Percentiles rank a stretch among this genome's conserved stretches.
phyloP scores from a whole-genome alignment of 2,888 invertebrate species.

The Agrotis segetum region DNA sequence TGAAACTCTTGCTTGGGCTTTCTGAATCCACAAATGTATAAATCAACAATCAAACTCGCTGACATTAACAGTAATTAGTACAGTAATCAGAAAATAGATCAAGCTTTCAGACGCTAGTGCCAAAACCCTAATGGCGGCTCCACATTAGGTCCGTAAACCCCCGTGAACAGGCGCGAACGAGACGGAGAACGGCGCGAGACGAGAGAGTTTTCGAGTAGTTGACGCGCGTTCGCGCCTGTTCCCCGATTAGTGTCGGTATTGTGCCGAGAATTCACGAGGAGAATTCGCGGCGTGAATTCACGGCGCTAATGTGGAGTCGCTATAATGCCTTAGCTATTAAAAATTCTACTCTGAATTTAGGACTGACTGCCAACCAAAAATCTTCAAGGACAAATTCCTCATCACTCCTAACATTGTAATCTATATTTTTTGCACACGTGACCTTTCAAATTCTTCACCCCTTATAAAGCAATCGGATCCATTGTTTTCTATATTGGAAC shows the following conservation, averaged over 20 bases:
- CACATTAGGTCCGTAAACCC: too few relatives aligned
- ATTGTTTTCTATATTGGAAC: constrained; percentile 47
- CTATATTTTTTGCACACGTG: constrained; percentile 40
- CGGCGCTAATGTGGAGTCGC: too few relatives aligned
- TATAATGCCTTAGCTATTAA: neutral
- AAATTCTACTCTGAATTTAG: neutral
- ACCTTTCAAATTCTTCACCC: constrained; percentile 1
- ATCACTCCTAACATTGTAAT: constrained; percentile 13
- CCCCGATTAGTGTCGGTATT: too few relatives aligned
- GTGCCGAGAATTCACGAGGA: too few relatives aligned
- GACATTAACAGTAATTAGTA: neutral
- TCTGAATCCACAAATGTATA: too few relatives aligned
- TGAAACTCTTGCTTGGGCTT: neutral
- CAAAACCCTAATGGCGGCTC: too few relatives aligned
- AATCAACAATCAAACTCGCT: neutral
- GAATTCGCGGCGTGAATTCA: too few relatives aligned
- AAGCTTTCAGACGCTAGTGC: neutral
- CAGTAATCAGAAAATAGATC: too few relatives aligned
- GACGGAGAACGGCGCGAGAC: too few relatives aligned
- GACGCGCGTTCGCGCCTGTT: too few relatives aligned
- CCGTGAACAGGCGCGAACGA: too few relatives aligned
- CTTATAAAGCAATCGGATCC: constrained; percentile 36
- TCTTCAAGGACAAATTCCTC: neutral
- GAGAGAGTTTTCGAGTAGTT: too few relatives aligned
- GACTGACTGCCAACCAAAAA: neutral